Conservation (phyloP, 1,140 invertebrate species). For the Temnothorax curvispinosus region DNA sequence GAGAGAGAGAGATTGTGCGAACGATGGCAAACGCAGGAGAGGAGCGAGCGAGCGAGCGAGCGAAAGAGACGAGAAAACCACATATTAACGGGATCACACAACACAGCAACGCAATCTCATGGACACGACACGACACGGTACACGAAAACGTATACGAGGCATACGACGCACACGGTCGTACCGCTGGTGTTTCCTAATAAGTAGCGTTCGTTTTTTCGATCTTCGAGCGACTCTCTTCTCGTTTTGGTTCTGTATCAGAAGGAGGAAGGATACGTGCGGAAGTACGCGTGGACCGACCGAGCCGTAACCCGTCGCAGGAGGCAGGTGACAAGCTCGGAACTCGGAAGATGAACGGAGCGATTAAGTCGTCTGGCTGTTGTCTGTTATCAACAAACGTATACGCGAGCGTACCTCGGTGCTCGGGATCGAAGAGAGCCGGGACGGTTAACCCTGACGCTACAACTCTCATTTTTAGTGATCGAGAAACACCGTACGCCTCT, state of each 20-base stretch:
- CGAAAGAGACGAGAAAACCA: slow-evolving; percentile 25
- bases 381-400: slow-evolving; percentile 39
- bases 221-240: slow-evolving; percentile 58
- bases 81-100: slow-evolving; percentile 3
- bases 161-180: slow-evolving; percentile 60
- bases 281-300: background rate
- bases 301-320: background rate
- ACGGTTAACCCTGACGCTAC: no score
- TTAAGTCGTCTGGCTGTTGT: background rate
- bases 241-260: slow-evolving; percentile 45
- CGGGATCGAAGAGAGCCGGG: no score
- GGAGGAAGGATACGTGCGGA: slow-evolving; percentile 33
- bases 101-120: slow-evolving; percentile 13
- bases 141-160: slow-evolving; percentile 42
- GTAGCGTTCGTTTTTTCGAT: slow-evolving; percentile 59
- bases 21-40: slow-evolving; percentile 18
- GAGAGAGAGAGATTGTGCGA: slow-evolving; percentile 43
- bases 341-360: background rate
- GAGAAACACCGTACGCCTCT: no score
- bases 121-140: slow-evolving; percentile 38
- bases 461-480: no score
- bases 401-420: background rate
- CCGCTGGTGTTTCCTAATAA: slow-evolving; percentile 57
- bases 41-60: slow-evolving; percentile 42
- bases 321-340: background rate